These are phyloP conservation scores for Aphidius ervi DNA, from an alignment of 1,140 invertebrate genomes.

Conservation along the genomic window DNA sequence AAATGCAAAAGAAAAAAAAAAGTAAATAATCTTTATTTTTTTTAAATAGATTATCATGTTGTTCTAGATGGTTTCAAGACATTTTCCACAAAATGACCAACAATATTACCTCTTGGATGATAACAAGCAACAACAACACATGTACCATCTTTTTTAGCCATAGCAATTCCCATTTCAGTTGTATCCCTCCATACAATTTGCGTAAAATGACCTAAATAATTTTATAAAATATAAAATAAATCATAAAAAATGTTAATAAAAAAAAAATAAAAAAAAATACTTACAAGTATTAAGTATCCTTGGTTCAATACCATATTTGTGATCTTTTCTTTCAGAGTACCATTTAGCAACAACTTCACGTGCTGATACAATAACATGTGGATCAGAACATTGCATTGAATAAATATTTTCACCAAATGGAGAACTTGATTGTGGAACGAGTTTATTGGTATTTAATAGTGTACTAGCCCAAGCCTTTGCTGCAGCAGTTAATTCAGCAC, in stretches of 20 bases:
- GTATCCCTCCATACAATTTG: slow-evolving; percentile 74
- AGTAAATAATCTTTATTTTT: slow-evolving; percentile 33
- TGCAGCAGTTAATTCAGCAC: slow-evolving; percentile 51
- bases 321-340: slow-evolving; percentile 65
- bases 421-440: slow-evolving; percentile 63
- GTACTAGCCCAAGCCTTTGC: slow-evolving; percentile 69
- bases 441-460: slow-evolving; percentile 64
- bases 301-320: slow-evolving; percentile 59
- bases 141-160: slow-evolving; percentile 61
- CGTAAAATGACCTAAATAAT: slow-evolving; percentile 62
- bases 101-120: slow-evolving; percentile 75
- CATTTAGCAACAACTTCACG: slow-evolving; percentile 65
- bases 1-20: slow-evolving; percentile 18
- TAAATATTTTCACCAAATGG: slow-evolving; percentile 65
- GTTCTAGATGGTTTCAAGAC: slow-evolving; percentile 56
- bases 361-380: slow-evolving; percentile 60
- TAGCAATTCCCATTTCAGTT: slow-evolving; percentile 70
- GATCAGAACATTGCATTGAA: slow-evolving; percentile 66
- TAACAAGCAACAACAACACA: slow-evolving; percentile 75
- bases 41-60: slow-evolving; percentile 21
- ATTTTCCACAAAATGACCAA: slow-evolving; percentile 68
- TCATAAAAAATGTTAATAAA: neutral
- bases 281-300: slow-evolving; percentile 59
- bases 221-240: slow-evolving; percentile 8
- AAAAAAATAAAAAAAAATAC: slow-evolving; percentile 16